Percentiles rank a stretch among this genome's conserved stretches.
phyloP scores from a whole-genome alignment of 2,888 invertebrate genomes.

The Xiphydria camelus region DNA sequence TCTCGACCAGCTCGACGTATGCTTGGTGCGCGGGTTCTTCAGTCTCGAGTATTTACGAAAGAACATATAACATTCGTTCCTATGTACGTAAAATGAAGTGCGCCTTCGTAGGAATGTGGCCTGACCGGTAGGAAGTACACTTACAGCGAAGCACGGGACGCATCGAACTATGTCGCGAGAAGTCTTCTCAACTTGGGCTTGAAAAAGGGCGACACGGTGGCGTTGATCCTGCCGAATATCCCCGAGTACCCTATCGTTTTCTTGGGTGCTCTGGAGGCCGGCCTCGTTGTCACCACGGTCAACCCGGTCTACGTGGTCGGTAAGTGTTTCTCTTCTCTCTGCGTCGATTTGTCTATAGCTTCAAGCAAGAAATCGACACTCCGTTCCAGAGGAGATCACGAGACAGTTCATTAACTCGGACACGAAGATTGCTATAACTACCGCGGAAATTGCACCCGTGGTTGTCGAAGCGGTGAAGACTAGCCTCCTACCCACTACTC shows the following conservation, averaged over 20 bases:
- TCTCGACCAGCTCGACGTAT: no score
- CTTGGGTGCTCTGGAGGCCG: constrained; percentile 71
- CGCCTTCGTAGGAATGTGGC: constrained; percentile 72
- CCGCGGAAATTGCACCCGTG: constrained; percentile 60
- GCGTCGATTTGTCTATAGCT: no score
- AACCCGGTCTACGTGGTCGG: constrained; percentile 73
- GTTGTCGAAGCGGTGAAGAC: constrained; percentile 55
- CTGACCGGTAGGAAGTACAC: constrained; percentile 74
- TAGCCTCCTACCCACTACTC: constrained; percentile 20
- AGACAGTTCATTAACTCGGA: constrained; percentile 67
- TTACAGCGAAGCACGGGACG: constrained; percentile 68
- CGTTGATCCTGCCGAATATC: constrained; percentile 73
- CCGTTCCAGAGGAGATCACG: constrained; percentile 68
- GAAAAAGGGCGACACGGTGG: constrained; percentile 68
- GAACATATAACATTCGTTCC: background rate
- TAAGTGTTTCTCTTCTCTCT: no score
- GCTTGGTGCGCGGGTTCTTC: background rate
- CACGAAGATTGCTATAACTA: constrained; percentile 69
- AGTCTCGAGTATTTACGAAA: background rate
- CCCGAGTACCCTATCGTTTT: constrained; percentile 74
- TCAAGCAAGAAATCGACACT: background rate
- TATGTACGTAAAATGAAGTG: no score
- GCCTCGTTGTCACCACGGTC: constrained; percentile 70
- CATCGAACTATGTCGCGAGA: constrained; percentile 69
- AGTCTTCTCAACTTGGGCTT: constrained; percentile 70